These are phyloP conservation scores for Drosophila buzzatii DNA, from an alignment of 2,888 invertebrate genomes.

Conservation along the genomic window DNA sequence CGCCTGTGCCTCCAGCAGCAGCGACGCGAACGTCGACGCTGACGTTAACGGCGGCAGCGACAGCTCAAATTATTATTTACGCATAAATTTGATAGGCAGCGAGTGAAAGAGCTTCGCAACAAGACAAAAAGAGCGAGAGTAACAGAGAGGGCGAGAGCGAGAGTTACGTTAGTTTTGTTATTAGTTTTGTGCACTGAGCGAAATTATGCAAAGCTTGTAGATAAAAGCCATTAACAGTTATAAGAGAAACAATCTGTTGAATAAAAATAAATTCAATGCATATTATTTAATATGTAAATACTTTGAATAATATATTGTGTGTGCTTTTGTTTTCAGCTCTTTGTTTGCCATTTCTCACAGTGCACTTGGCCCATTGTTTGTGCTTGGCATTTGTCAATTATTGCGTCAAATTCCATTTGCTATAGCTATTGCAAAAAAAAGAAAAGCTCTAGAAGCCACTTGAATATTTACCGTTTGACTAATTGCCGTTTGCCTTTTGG, in stretches of 20 bases:
- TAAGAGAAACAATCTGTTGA: not conserved
- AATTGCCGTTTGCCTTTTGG: constrained; percentile 34
- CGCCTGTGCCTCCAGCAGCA: constrained; percentile 30
- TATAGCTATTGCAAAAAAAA: constrained; percentile 24
- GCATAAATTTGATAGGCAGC: constrained; percentile 61
- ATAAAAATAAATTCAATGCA: not conserved
- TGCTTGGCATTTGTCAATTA: constrained; percentile 61
- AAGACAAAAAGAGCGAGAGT: constrained; percentile 19
- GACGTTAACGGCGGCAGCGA: not conserved
- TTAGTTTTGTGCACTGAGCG: constrained; percentile 29
- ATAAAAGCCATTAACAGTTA: not conserved
- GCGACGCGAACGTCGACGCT: constrained; percentile 10
- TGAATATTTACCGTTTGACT: constrained; percentile 21
- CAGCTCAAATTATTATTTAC: constrained; percentile 65
- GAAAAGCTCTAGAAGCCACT: constrained; percentile 32
- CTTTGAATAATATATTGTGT: not conserved
- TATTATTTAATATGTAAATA: not conserved
- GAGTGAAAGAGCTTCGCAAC: constrained; percentile 25
- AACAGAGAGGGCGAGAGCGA: constrained; percentile 22
- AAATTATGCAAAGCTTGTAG: not conserved
- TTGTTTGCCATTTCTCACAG: constrained; percentile 17
- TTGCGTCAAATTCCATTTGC: constrained; percentile 68
- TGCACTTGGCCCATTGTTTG: constrained; percentile 34
- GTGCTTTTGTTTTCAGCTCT: not conserved
- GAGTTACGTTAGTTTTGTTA: constrained; percentile 50